Evolutionary conservation across 2,888 invertebrate species (phyloP).

Genomic region (Disparrhopalites patrizii): DNA sequence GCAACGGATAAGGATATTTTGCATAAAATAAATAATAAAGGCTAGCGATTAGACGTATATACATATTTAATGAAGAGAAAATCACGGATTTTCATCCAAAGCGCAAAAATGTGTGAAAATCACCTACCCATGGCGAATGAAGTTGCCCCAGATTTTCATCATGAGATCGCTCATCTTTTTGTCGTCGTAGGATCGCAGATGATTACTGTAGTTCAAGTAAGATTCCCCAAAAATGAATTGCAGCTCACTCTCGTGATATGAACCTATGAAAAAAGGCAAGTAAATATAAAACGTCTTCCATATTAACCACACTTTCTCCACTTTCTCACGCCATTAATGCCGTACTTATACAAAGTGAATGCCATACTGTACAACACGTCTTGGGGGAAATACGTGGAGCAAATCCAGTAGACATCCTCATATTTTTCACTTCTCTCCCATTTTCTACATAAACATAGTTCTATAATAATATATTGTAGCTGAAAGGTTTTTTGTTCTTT

Average conservation of each 20-base stretch:
- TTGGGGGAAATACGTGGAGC: too few species aligned
- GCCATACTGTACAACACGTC: too few species aligned
- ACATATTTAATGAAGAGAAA: too few species aligned
- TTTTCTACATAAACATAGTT: neutral
- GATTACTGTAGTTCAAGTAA: constrained; percentile 52
- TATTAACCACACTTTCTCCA: neutral
- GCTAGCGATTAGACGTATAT: too few species aligned
- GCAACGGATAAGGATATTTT: too few species aligned
- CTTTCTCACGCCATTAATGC: neutral
- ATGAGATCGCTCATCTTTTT: constrained; percentile 55
- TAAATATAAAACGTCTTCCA: too few species aligned
- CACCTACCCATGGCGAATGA: constrained; percentile 53
- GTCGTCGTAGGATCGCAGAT: constrained; percentile 51
- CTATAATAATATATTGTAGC: neutral
- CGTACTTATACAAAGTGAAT: neutral
- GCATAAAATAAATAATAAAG: too few species aligned
- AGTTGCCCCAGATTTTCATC: constrained; percentile 53
- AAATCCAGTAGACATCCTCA: too few species aligned
- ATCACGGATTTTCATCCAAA: too few species aligned
- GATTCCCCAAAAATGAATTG: constrained; percentile 56
- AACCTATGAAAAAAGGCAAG: constrained; percentile 50
- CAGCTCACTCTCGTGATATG: constrained; percentile 54
- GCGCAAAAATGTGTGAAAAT: too few species aligned
- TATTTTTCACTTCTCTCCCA: too few species aligned
- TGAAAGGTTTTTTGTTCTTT: neutral